Evolutionary conservation across 2,113 vertebrate genomes (phyloP).

Genomic region (Raphicerus campestris): DNA sequence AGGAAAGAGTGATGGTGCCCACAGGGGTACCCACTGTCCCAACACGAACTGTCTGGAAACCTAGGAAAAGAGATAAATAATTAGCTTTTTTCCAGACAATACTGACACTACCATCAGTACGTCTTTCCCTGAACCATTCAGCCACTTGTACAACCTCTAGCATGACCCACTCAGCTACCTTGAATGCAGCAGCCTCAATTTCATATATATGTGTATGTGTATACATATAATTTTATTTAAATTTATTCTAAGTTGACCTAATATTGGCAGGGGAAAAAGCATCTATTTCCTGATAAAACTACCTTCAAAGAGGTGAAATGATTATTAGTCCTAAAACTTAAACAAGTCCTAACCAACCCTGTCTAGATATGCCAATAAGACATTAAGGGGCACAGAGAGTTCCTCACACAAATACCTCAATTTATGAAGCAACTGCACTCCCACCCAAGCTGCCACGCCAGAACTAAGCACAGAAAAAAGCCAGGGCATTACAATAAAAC

Average conservation of each 20-base stretch:
- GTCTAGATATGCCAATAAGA: neutral
- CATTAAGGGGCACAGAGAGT: neutral
- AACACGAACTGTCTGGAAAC: conserved; percentile 97
- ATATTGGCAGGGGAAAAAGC: neutral
- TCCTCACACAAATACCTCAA: neutral
- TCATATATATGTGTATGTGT: neutral
- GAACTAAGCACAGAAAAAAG: neutral
- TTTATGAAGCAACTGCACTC: neutral
- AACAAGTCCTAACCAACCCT: neutral
- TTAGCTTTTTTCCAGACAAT: neutral
- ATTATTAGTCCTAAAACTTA: neutral
- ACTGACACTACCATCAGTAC: neutral
- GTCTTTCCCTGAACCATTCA: neutral
- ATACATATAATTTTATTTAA: neutral
- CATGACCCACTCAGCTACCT: neutral
- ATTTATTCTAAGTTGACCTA: neutral
- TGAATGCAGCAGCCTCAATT: neutral
- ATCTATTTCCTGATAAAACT: conserved; percentile 15
- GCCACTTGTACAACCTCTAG: neutral
- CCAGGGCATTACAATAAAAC: neutral
- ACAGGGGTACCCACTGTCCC: conserved; percentile 96
- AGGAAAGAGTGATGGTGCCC: conserved; percentile 95
- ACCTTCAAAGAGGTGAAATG: neutral
- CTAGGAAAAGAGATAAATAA: conserved; percentile 75
- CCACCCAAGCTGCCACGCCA: neutral